A percentile compares a stretch with the other conserved stretches of the same genome.
These are phyloP conservation scores for Manis javanica DNA, from an alignment of 2,797 vertebrate genomes.

Conservation along the genomic window DNA sequence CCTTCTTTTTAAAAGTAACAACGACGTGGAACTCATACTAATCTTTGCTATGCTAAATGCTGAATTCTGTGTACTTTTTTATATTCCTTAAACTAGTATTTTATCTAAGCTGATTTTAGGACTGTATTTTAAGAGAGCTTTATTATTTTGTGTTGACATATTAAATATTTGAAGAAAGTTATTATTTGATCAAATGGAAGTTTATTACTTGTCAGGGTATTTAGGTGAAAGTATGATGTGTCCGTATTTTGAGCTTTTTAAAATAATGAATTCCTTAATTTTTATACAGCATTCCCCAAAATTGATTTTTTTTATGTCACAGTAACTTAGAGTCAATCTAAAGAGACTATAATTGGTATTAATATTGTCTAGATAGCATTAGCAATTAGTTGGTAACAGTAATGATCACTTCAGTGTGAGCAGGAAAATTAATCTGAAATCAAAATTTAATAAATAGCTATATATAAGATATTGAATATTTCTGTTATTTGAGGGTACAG, in stretches of 20 bases:
- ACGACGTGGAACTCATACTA: neutral
- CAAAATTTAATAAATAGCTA: constrained; percentile 31
- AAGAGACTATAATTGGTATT: neutral
- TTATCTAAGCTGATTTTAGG: neutral
- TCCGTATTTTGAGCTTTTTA: neutral
- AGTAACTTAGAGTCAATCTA: neutral
- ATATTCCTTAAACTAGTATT: neutral
- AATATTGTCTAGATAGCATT: constrained; percentile 13
- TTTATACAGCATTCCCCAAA: neutral
- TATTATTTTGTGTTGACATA: neutral
- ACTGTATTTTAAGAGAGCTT: neutral
- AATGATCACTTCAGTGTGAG: constrained; percentile 25
- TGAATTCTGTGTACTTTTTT: neutral
- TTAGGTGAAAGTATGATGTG: neutral
- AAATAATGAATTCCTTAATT: constrained; percentile 20
- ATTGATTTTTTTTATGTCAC: neutral
- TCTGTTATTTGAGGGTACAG: neutral
- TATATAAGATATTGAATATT: constrained; percentile 17
- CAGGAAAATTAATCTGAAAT: constrained; percentile 42
- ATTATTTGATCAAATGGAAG: neutral
- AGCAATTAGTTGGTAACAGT: neutral
- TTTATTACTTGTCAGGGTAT: constrained; percentile 7
- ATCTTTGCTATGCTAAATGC: neutral
- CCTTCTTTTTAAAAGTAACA: constrained; percentile 13
- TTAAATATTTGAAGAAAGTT: constrained; percentile 6